Percentiles rank a stretch among this genome's conserved stretches.
phyloP scores from a whole-genome alignment of 2,797 vertebrate genomes.

The Typhlichthys subterraneus region DNA sequence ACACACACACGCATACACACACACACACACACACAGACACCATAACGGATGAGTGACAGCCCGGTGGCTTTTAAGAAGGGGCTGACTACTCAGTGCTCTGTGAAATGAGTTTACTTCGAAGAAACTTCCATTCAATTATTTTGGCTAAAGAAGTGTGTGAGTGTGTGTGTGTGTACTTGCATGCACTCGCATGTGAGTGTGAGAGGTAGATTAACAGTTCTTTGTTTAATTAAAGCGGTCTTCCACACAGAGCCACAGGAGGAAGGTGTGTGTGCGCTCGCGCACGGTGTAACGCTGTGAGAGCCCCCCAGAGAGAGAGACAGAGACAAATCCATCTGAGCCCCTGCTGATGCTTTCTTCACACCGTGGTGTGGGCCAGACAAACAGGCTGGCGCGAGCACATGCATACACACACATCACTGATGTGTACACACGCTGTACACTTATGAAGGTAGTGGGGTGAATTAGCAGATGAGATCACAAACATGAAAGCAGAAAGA shows the following conservation, averaged over 20 bases:
- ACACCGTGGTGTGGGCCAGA: too few relatives aligned
- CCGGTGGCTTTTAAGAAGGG: constrained; percentile 37
- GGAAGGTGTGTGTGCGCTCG: not conserved
- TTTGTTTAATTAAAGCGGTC: constrained; percentile 53
- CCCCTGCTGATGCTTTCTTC: too few relatives aligned
- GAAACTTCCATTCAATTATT: constrained; percentile 57
- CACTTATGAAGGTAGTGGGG: too few relatives aligned
- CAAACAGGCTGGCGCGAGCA: not conserved
- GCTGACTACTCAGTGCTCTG: constrained; percentile 59
- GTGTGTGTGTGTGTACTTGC: not conserved
- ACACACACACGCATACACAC: not conserved
- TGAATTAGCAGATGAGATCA: too few relatives aligned
- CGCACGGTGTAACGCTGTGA: not conserved
- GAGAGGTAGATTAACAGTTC: constrained; percentile 37
- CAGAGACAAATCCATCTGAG: too few relatives aligned
- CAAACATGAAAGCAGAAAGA: too few relatives aligned
- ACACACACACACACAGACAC: constrained; percentile 9
- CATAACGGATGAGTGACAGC: constrained; percentile 57
- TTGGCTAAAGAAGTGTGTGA: constrained; percentile 17
- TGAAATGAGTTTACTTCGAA: constrained; percentile 69
- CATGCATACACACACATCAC: too few relatives aligned
- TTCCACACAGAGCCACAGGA: constrained; percentile 24
- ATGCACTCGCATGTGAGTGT: not conserved
- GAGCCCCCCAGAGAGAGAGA: too few relatives aligned
- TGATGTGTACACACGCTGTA: too few relatives aligned